Base-by-base conservation (phyloP, 2,888 invertebrate species). In the Leptinotarsa peninsularis region DNA sequence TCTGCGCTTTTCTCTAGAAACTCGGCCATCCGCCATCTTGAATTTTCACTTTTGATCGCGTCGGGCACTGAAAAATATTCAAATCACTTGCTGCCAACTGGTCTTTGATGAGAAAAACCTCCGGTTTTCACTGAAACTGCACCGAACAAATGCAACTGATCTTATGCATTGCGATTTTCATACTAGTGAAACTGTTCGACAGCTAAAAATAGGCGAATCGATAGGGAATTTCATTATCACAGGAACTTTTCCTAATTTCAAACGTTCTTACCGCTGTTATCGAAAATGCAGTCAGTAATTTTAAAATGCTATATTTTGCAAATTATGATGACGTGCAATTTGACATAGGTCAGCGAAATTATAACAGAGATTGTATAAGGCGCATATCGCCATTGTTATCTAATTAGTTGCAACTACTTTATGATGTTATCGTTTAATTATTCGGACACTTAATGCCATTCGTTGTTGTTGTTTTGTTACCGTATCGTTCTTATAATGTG, bases 41-140 rank as follows among this genome's bases (percentile, higher is more conserved):
- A 85, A 87, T 88, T 89, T 88, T 88, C 88, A 88, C 89, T 88
- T 88, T 88, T 88, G 88, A 88, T 87, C 72, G 70, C 76, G 72
- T 71, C 75, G 73, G 73, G 54, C 72, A 75, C 75, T 58, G 52
- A 49, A 75, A 77, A 77, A 60, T 67, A 49, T 50, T 68, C 72
- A 70, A 56, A 56, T 72, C 67, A 49, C 21, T 66, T 60, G 71
- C 71, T 67, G 63, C 54, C 67, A 67, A 75, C 70, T 73, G 2
- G 52, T 74, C 68, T 67, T 76, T 76, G 18, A 72, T 74, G 71
- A 74, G 71, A 71, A 75, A 78, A 75, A 74, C 74, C 71, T 58
- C 54, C 60, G n/a, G 66, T 74, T 74, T 71, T 66, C 18, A 66
- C 60, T 67, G 43, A 58, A 71, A 70, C 67, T 73, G 75, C 74